These are phyloP conservation scores for Polypterus bichir DNA, from an alignment of 2,113 vertebrate species.

Conservation along the genomic window DNA sequence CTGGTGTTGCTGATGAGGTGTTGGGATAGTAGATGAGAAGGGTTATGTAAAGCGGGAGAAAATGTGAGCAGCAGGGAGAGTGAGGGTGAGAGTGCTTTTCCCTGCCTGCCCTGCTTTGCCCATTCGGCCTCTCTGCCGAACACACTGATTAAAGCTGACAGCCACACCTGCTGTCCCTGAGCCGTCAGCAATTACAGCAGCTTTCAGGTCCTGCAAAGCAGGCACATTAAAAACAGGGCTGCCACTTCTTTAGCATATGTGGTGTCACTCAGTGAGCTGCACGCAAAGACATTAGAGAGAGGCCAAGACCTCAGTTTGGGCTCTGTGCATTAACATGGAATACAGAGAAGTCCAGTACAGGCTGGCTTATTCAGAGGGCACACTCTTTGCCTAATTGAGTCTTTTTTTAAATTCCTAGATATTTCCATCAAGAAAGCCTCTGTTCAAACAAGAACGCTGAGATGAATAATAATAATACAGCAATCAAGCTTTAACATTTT, in stretches of 20 bases:
- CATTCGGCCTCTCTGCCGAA: constrained; percentile 25
- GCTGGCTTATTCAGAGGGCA: constrained; percentile 17
- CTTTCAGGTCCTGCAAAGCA: constrained; percentile 24
- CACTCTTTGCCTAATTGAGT: constrained; percentile 36
- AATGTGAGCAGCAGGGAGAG: neutral
- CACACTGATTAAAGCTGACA: constrained; percentile 64
- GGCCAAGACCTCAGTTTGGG: constrained; percentile 41
- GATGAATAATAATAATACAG: constrained; percentile 16
- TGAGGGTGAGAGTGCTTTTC: constrained; percentile 1
- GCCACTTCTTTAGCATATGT: constrained; percentile 37
- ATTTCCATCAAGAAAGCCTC: constrained; percentile 28
- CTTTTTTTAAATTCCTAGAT: constrained; percentile 39
- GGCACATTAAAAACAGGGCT: constrained; percentile 28
- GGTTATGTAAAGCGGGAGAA: neutral
- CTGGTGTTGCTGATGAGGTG: neutral
- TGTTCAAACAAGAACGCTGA: constrained; percentile 19
- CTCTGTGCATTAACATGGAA: constrained; percentile 27
- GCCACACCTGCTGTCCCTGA: constrained; percentile 60
- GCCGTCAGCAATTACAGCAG: constrained; percentile 48
- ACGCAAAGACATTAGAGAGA: constrained; percentile 26
- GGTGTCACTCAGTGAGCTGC: constrained; percentile 23
- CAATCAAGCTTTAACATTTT: neutral
- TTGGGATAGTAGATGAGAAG: constrained; percentile 7
- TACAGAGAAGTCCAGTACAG: constrained; percentile 33
- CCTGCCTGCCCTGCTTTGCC: constrained; percentile 18